Conservation (phyloP, 2,113 vertebrate species). For the Antigone vipio region DNA sequence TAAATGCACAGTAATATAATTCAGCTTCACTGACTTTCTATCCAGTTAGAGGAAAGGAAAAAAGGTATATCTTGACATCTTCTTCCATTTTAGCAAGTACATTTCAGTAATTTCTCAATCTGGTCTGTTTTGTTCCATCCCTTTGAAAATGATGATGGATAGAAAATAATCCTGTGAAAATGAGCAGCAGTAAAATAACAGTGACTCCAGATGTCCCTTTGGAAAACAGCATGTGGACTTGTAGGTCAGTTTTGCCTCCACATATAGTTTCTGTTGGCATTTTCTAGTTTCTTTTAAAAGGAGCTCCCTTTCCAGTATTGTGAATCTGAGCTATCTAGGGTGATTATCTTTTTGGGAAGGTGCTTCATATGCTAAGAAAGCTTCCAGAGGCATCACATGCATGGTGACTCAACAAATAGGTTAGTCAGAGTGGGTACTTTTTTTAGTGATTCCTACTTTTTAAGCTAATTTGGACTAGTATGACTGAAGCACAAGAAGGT, state of each 20-base stretch:
- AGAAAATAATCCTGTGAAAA: not conserved
- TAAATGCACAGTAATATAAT: not conserved
- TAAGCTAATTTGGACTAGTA: not conserved
- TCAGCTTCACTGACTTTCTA: not conserved
- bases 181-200: not conserved
- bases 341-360: not conserved
- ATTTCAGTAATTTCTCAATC: not conserved
- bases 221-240: not conserved
- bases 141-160: not conserved
- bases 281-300: not conserved
- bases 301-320: not conserved
- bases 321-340: not conserved
- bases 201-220: not conserved
- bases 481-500: conserved; percentile 19
- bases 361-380: not conserved
- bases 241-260: not conserved
- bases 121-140: not conserved
- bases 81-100: not conserved
- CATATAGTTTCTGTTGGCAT: not conserved
- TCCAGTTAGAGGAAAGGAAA: not conserved
- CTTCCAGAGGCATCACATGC: conserved; percentile 5
- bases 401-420: not conserved
- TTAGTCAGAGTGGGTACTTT: conserved; percentile 24
- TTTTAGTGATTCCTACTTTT: conserved; percentile 20
- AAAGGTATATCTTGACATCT: not conserved